Evolutionary conservation across 2,797 vertebrate genomes (phyloP).

Genomic region (Chaetodon trifasciatus): DNA sequence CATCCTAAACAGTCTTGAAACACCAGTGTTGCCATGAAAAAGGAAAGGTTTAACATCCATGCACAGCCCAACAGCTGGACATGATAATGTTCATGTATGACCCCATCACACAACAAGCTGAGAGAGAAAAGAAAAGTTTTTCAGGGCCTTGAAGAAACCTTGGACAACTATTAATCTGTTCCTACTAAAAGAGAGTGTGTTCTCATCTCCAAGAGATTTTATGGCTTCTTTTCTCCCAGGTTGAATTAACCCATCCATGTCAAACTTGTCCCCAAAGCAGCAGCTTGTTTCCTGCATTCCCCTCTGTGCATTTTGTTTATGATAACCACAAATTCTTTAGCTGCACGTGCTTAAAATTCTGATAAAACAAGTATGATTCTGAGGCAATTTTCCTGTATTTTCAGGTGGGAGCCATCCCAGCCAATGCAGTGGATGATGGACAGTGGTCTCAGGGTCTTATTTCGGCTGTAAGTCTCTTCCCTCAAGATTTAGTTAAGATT

Average conservation of each 20-base stretch:
- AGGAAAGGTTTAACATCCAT: no score
- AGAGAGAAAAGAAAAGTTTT: no score
- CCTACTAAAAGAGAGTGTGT: not conserved
- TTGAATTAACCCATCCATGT: not conserved
- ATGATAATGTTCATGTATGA: no score
- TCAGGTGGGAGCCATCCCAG: constrained; percentile 94
- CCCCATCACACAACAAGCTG: no score
- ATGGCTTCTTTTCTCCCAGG: no score
- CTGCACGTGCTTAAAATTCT: not conserved
- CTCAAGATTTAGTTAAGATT: not conserved
- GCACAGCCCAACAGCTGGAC: no score
- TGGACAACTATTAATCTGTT: no score
- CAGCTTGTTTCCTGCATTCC: not conserved
- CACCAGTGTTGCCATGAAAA: not conserved
- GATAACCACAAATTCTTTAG: not conserved
- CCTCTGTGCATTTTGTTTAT: not conserved
- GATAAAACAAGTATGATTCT: not conserved
- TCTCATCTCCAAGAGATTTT: not conserved
- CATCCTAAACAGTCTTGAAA: not conserved
- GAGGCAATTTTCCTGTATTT: constrained; percentile 20
- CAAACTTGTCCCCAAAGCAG: not conserved
- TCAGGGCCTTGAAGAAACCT: no score
- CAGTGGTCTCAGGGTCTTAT: constrained; percentile 99
- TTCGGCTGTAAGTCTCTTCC: constrained; percentile 91
- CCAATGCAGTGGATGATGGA: constrained; percentile 95